Conservation (phyloP, 2,113 vertebrate species). For the Sus scrofa region T2T-Sscrofa CM000813.6:2949501-2950000, state of each 20-base stretch:
- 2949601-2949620: background rate
- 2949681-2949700: background rate
- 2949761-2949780: background rate
- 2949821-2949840: background rate
- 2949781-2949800: too few relatives aligned
- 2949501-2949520: background rate
- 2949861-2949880: background rate
- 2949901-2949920: too few relatives aligned
- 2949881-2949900: too few relatives aligned
- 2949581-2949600: too few relatives aligned
- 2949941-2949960: too few relatives aligned
- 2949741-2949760: background rate
- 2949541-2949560: background rate
- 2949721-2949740: too few relatives aligned
- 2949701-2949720: background rate
- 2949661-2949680: background rate
- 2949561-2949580: background rate
- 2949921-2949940: too few relatives aligned
- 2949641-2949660: background rate
- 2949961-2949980: too few relatives aligned
- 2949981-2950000: background rate
- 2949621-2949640: background rate
- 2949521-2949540: rapidly evolving
- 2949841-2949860: rapidly evolving
- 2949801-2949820: too few relatives aligned